Base-by-base conservation (phyloP, 2,888 invertebrate species). In the Papilio gigon region DNA sequence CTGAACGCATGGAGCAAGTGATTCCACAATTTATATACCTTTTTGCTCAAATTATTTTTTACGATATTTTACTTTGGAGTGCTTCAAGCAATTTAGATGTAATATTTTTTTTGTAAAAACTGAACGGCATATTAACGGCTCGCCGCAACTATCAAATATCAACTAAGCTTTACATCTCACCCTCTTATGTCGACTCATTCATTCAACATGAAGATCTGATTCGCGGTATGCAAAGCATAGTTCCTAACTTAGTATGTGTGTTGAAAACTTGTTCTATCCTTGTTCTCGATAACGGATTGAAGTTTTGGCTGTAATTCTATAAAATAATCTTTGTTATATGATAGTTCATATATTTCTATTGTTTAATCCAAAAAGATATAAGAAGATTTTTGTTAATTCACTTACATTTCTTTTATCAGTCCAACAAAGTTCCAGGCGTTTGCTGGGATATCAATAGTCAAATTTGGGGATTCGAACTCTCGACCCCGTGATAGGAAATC, bases 1-100 rank as follows among this genome's bases (percentile, higher is more conserved):
- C 30, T 30, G 53, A 56, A 30, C 53, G 53, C 53, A 56, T 27
- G 53, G 53, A 56, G 53, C 53, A 56, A 56, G 53, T 56, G 53
- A 56, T 56, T 56, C 53, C 53, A 56, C 27, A 30, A 56, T 56
- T 56, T 56, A 56, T 56, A 30, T 56, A 30, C 53, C 30, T 30
- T n/a, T 56, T 17, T 17, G 53, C 11, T 8, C 17, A 30, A 30
- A 30, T 56, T 56, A 56, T 56, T 30, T 56, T 56, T 56, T 56
- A 30, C 27, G 53, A 27, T 53, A 53, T 53, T 14, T 14, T 50
- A 50, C 27, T 50, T 50, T 53, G n/a, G 27, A 53, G 53, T 53
- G 27, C 30, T 30, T 56, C 30, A 30, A 30, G n/a, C 27, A 30
- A 30, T 30, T 56, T 50, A n/a, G n/a, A 14, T 50, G 14, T 50